A percentile compares a stretch with the other conserved stretches of the same genome.
Conservation (phyloP, 2,113 vertebrate genomes). For the Corvus cornix region DNA sequence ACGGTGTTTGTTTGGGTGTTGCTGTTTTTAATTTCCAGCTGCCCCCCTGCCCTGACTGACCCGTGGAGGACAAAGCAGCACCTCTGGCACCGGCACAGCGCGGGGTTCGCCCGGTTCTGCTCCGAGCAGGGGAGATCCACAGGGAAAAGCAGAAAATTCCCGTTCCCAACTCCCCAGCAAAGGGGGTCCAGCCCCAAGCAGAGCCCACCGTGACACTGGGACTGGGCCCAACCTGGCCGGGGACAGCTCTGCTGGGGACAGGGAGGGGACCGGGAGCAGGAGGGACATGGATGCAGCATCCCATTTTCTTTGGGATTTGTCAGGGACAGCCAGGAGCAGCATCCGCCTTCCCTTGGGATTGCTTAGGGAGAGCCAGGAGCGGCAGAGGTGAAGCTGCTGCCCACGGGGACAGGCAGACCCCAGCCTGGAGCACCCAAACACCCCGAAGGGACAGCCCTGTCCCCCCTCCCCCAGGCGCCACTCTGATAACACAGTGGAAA, state of each 20-base stretch:
- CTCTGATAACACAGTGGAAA: fast-evolving
- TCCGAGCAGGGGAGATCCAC: fast-evolving
- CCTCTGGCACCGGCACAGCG: fast-evolving
- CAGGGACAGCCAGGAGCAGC: too few species aligned
- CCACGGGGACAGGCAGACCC: not conserved
- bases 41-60: not conserved
- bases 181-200: fast-evolving
- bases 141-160: not conserved
- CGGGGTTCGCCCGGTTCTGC: fast-evolving
- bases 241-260: not conserved
- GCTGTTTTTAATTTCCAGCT: not conserved
- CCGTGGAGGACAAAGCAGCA: not conserved
- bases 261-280: not conserved
- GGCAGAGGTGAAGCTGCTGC: not conserved
- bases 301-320: not conserved
- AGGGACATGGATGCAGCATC: not conserved
- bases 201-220: not conserved
- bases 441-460: not conserved
- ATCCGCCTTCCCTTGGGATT: not conserved
- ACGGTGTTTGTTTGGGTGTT: not conserved
- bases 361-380: not conserved
- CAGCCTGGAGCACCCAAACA: not conserved
- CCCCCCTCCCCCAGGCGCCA: too few species aligned
- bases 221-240: not conserved
- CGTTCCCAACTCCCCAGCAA: not conserved